These are phyloP conservation scores for Psylliodes chrysocephalus DNA, from an alignment of 2,888 invertebrate species.

Conservation along the genomic window DNA sequence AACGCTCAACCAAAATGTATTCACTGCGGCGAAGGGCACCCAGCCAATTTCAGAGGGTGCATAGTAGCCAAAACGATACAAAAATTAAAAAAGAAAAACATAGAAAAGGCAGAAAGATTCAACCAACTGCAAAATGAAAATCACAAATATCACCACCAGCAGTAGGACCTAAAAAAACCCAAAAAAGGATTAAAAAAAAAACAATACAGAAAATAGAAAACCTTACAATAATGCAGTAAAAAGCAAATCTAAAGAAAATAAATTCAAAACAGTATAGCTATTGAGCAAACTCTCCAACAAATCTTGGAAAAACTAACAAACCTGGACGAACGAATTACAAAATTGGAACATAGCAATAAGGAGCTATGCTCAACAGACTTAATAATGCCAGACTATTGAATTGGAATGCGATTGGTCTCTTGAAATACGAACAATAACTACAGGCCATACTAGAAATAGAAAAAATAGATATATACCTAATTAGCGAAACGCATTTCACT, in stretches of 20 bases:
- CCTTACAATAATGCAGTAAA: slow-evolving; percentile 6
- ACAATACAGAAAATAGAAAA: slow-evolving; percentile 12
- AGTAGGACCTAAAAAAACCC: slow-evolving; percentile 11
- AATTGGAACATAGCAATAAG: slow-evolving; percentile 4
- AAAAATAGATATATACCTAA: no score
- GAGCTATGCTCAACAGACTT: slow-evolving; percentile 22
- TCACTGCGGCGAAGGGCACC: slow-evolving; percentile 35
- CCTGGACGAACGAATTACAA: slow-evolving; percentile 29
- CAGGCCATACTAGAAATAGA: slow-evolving; percentile 40
- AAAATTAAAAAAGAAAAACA: slow-evolving; percentile 21
- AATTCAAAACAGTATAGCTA: slow-evolving; percentile 16
- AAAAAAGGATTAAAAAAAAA: slow-evolving; percentile 7
- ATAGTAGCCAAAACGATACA: slow-evolving; percentile 10
- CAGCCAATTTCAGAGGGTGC: slow-evolving; percentile 2
- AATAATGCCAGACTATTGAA: slow-evolving; percentile 4
- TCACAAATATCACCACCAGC: slow-evolving; percentile 3
- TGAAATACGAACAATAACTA: slow-evolving; percentile 43
- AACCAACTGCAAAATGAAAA: not conserved
- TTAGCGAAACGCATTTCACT: slow-evolving; percentile 46
- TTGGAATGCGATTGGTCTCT: slow-evolving; percentile 39
- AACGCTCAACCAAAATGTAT: slow-evolving; percentile 34
- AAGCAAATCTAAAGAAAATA: not conserved
- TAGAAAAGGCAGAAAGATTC: not conserved
- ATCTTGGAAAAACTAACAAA: slow-evolving; percentile 29
- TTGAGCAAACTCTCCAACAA: slow-evolving; percentile 15